Evolutionary conservation across 2,797 vertebrate species (phyloP).

Genomic region (Varecia variegata): DNA sequence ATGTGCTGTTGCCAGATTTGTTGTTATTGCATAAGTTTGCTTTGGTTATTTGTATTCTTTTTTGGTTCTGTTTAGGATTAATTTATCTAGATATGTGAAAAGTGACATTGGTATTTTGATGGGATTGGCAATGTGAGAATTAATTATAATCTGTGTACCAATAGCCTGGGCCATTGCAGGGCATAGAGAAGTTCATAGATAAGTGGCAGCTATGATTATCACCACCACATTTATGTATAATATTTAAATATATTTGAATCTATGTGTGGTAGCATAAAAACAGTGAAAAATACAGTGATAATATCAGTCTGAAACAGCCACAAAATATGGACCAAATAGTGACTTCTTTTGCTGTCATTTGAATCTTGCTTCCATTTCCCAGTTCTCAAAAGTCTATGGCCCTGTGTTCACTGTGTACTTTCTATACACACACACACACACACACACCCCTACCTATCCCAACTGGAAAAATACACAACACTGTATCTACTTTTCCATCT

Average conservation of each 20-base stretch:
- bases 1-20: too few relatives aligned
- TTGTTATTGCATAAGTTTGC: too few relatives aligned
- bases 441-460: neutral
- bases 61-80: too few relatives aligned
- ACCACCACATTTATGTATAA: neutral
- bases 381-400: conserved; percentile 71
- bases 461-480: neutral
- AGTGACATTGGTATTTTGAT: too few relatives aligned
- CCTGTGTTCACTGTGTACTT: conserved; percentile 69
- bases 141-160: neutral
- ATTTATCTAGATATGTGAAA: too few relatives aligned
- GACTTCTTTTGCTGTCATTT: neutral
- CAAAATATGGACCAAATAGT: neutral
- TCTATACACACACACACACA: neutral
- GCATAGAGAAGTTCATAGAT: neutral
- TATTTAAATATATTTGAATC: neutral
- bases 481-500: neutral
- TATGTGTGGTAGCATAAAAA: neutral
- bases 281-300: neutral
- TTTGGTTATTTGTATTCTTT: too few relatives aligned
- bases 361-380: neutral
- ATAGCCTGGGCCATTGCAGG: neutral
- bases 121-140: neutral
- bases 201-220: neutral
- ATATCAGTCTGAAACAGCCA: neutral